Conservation (phyloP, 2,888 invertebrate species). For the Cheilosia variabilis region DNA sequence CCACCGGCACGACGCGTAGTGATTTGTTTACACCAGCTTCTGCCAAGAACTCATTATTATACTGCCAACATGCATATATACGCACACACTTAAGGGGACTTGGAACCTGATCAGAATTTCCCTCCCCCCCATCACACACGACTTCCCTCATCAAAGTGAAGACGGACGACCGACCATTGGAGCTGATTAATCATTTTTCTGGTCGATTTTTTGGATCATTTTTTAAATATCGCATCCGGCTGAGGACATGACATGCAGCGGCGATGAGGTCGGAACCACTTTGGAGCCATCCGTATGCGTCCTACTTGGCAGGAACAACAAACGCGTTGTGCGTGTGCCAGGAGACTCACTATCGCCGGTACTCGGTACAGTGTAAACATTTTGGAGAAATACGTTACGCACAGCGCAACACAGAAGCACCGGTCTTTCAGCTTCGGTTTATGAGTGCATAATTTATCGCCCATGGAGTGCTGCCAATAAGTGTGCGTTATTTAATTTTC, state of each 20-base stretch:
- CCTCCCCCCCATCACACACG: background rate
- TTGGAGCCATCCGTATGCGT: constrained; percentile 53
- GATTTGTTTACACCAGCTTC: constrained; percentile 68
- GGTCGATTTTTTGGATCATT: constrained; percentile 10
- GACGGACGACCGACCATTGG: constrained; percentile 32
- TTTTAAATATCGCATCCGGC: constrained; percentile 55
- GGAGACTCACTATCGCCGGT: constrained; percentile 32
- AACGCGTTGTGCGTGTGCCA: constrained; percentile 65
- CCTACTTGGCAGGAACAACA: constrained; percentile 73
- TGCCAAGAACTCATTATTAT: constrained; percentile 69
- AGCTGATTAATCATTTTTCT: constrained; percentile 34
- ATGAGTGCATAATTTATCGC: constrained; percentile 68
- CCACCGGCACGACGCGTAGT: constrained; percentile 30
- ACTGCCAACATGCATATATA: constrained; percentile 47
- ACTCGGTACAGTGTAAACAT: constrained; percentile 44
- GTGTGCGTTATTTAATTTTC: constrained; percentile 59
- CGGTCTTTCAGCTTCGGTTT: constrained; percentile 21
- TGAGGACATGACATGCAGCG: constrained; percentile 36
- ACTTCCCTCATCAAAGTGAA: constrained; percentile 15
- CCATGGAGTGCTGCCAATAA: constrained; percentile 74
- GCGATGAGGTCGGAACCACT: constrained; percentile 9
- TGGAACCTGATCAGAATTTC: constrained; percentile 67
- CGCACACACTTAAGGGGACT: constrained; percentile 49
- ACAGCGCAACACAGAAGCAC: constrained; percentile 28
- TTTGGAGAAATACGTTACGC: constrained; percentile 63